A percentile compares a stretch with the other conserved stretches of the same genome.
Conservation (phyloP, 2,888 invertebrate genomes). For the Polyommatus iphigenia region DNA sequence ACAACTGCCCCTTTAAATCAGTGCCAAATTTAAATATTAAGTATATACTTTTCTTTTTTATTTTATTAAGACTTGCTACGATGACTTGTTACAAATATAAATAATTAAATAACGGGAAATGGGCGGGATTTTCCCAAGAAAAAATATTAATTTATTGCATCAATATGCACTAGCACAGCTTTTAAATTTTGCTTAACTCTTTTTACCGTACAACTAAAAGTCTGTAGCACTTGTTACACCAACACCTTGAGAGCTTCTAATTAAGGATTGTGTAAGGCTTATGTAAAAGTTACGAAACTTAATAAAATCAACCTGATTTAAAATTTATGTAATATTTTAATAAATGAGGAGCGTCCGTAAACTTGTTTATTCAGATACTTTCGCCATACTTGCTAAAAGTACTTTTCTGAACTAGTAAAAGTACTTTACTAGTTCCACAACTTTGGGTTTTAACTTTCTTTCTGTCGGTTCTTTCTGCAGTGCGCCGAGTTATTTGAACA, state of each 20-base stretch:
- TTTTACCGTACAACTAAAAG: neutral
- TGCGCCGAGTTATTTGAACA: neutral
- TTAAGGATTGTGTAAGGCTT: neutral
- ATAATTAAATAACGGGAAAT: neutral
- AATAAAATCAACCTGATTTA: slow-evolving; percentile 16
- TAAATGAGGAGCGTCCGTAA: neutral
- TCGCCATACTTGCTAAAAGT: neutral
- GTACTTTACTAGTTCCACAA: no score
- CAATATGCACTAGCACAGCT: neutral
- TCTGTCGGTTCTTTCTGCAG: neutral
- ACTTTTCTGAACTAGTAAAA: no score
- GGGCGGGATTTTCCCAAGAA: neutral
- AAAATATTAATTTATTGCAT: neutral
- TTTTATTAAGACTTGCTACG: no score
- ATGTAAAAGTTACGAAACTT: neutral
- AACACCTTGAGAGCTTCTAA: slow-evolving; percentile 14
- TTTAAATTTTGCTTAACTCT: neutral
- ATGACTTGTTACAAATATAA: no score
- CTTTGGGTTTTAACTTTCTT: neutral
- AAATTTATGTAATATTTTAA: slow-evolving; percentile 14
- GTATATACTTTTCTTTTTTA: no score
- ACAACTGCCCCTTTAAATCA: no score
- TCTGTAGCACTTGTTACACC: neutral
- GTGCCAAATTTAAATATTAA: neutral
- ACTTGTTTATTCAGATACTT: slow-evolving; percentile 8